A percentile compares a stretch with the other conserved stretches of the same genome.
Conservation (phyloP, 2,113 vertebrate genomes). For the Morone saxatilis region DNA sequence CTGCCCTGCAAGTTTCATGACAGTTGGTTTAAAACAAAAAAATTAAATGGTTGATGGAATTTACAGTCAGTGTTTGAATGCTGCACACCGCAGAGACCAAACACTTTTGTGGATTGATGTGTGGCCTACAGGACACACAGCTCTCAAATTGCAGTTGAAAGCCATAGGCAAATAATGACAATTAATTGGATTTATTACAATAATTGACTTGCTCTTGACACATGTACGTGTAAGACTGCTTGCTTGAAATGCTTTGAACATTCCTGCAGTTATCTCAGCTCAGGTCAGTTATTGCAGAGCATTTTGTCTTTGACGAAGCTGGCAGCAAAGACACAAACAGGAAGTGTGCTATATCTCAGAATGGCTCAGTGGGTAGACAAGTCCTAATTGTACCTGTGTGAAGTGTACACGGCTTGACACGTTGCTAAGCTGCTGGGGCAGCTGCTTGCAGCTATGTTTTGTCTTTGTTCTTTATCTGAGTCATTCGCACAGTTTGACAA, state of each 20-base stretch:
- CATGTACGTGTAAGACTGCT: neutral
- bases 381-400: conserved; percentile 38
- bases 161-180: conserved; percentile 13
- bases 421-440: conserved; percentile 9
- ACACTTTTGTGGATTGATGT: neutral
- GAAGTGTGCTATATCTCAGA: neutral
- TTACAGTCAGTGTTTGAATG: neutral
- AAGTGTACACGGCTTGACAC: neutral
- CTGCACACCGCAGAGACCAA: neutral
- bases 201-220: conserved; percentile 7
- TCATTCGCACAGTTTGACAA: neutral
- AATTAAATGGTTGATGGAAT: too few species aligned
- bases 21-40: too few species aligned
- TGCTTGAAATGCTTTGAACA: neutral
- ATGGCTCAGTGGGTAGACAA: conserved; percentile 18
- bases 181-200: conserved; percentile 16
- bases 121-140: neutral
- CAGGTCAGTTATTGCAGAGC: neutral
- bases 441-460: conserved; percentile 35
- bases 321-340: conserved; percentile 23
- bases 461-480: neutral
- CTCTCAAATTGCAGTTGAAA: neutral
- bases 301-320: neutral
- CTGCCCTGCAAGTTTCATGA: too few species aligned
- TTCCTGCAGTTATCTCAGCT: neutral